Base-by-base conservation (phyloP, 2,888 invertebrate genomes). In the Atethmia centrago region DNA sequence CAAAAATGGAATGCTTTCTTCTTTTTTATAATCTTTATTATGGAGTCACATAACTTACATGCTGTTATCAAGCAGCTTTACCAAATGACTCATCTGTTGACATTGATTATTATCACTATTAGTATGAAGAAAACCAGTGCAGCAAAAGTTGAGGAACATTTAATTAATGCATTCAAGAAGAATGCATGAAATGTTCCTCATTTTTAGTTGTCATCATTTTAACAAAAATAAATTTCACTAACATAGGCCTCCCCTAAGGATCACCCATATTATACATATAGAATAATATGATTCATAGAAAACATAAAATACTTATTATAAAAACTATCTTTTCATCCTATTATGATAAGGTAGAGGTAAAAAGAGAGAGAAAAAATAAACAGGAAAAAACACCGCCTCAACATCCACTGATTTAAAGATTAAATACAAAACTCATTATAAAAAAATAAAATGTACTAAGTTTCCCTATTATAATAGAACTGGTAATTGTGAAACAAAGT, bases 21-120 rank as follows among this genome's bases (percentile, higher is more conserved):
- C 7, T 56, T 42, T 40, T n/a, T 64, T 56, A 9, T 21, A 14
- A 49, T 36, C 2, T 25, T 21, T n/a, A 49, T 16, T 62, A 31
- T 14, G 12, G 21, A 51, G 7, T n/a, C 19, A 53, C 25, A 62
- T 55, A 28, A 9, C 9, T n/a, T 49, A 14, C 28, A 31, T 36
- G 25, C 31, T 66, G n/a, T 25, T 25, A 51, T 25, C 36, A 66
- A 80, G 5, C 25, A 55, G 2, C 66, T 36, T 36, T 72, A 53
- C 16, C 25, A 9, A 40, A 62, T 80, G 59, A 79, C 36, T 79
- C 53, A 66, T 55, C 25, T 36, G 40, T 56, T 75, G 49, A 67
- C 21, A 68, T 31, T 67, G 66, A 67, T 53, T 45, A n/a, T 64
- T 55, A 49, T 47, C 45, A 36, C 3, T 12, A 71, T 72, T 56